Percentiles rank a stretch among this genome's conserved stretches.
Conservation (phyloP, 2,113 vertebrate genomes). For the Cynopterus brachyotis region DNA sequence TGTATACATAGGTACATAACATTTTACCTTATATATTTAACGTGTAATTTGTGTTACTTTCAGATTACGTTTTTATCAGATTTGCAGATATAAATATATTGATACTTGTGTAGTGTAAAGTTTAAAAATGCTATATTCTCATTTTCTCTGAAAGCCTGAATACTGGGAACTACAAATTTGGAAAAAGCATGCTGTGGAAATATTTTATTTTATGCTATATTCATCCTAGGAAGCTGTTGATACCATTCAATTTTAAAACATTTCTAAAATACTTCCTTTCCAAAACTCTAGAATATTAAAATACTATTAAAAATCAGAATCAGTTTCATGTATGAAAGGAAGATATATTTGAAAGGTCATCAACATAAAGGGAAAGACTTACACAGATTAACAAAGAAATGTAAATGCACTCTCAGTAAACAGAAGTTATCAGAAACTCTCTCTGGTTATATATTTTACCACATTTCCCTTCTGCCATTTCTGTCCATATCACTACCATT, state of each 20-base stretch:
- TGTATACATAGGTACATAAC: neutral
- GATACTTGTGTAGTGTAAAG: slow-evolving; percentile 28
- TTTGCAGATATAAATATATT: neutral
- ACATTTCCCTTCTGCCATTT: neutral
- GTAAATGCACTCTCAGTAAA: neutral
- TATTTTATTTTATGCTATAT: slow-evolving; percentile 44
- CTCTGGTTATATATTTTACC: neutral
- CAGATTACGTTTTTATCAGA: neutral
- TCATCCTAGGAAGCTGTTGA: slow-evolving; percentile 60
- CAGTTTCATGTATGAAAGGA: slow-evolving; percentile 5
- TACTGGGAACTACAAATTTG: neutral
- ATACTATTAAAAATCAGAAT: neutral
- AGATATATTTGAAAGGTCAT: slow-evolving; percentile 44
- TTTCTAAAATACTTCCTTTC: neutral
- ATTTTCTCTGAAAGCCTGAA: slow-evolving; percentile 45
- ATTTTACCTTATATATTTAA: neutral
- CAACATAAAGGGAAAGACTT: neutral
- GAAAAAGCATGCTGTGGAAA: slow-evolving; percentile 47
- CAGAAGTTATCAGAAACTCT: neutral
- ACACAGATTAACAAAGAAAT: neutral
- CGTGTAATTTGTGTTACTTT: neutral
- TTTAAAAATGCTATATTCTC: slow-evolving; percentile 61
- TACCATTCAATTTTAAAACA: slow-evolving; percentile 58
- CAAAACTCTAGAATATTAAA: slow-evolving; percentile 26
- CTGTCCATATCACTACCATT: neutral